phyloP scores from a whole-genome alignment of 2,797 vertebrate species.

The Lates japonicus region DNA sequence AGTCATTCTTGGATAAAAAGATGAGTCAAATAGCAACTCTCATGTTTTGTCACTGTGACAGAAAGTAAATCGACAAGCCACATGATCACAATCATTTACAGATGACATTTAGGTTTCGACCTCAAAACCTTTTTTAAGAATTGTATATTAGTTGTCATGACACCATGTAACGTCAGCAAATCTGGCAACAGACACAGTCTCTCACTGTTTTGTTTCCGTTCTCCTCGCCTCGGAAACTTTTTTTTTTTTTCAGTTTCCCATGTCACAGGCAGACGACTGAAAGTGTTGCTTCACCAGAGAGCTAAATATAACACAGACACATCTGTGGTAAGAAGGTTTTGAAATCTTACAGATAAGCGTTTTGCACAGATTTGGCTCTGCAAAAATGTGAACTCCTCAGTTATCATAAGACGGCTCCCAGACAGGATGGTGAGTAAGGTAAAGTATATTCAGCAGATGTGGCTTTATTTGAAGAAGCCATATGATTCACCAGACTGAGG shows the following conservation, averaged over 20 bases:
- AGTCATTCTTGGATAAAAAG: neutral
- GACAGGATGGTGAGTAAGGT: constrained; percentile 34
- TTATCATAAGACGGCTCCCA: constrained; percentile 42
- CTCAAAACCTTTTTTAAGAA: neutral
- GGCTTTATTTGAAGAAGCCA: constrained; percentile 45
- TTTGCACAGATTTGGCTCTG: constrained; percentile 55
- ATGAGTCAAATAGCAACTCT: constrained; percentile 27
- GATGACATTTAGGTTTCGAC: constrained; percentile 18
- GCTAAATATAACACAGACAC: constrained; percentile 73
- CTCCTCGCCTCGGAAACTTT: constrained; percentile 54
- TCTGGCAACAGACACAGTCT: neutral
- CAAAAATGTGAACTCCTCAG: constrained; percentile 52
- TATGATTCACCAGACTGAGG: constrained; percentile 29
- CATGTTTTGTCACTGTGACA: constrained; percentile 3
- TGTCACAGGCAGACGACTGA: constrained; percentile 46
- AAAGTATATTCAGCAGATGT: constrained; percentile 24
- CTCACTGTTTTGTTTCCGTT: constrained; percentile 57
- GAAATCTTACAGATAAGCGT: constrained; percentile 67
- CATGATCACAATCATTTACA: neutral
- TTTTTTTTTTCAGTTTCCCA: constrained; percentile 47
- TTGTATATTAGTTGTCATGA: neutral
- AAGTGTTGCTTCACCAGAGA: constrained; percentile 56
- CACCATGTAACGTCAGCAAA: constrained; percentile 17
- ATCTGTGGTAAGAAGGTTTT: constrained; percentile 60
- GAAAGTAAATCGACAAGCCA: constrained; percentile 3